Base-by-base conservation (phyloP, 2,797 vertebrate species). In the Darevskia nairensis region DNA sequence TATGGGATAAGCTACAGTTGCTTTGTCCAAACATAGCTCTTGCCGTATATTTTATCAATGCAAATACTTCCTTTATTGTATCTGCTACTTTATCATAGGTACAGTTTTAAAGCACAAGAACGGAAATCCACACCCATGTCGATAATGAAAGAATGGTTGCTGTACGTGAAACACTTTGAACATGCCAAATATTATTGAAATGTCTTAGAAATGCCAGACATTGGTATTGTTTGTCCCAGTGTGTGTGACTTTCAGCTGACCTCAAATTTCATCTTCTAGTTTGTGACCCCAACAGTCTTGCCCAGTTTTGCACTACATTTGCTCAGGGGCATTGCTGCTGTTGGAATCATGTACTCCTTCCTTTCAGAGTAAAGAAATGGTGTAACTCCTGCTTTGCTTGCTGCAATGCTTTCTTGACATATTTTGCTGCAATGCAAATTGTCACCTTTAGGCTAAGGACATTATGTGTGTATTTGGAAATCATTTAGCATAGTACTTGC, bases 31-130 rank as follows among this genome's bases (percentile, higher is more conserved):
- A 72, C 66, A 88, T 44, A 72, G 35, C 55, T 80, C 82, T 69
- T 74, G 39, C 50, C 59, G 1, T 46, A 85, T 84, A 69, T 80
- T 88, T 79, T 78, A 78, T 69, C 79, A 80, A 84, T 80, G 75
- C 50, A 88, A 84, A 84, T 88, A 84, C 68, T 80, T 84, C 82
- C 55, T 84, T 84, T 80, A 61, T 64, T 80, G 35, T 88, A 71
- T 27, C 76, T 72, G 72, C 35, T 25, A 35, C 76, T 87, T 84
- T 88, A 85, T 88, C 82, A 79, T 44, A 39, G 39, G 8, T 64
- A 41, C 39, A 29, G 32, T 81, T 72, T 88, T 68, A 29, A 13
- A 78, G 27, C 39, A 41, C 32, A 32, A 39, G 64, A 68, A 85
- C 64, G 68, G 76, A 88, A 80, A 84, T 85, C 29, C 81, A 50